A percentile compares a stretch with the other conserved stretches of the same genome.
These are phyloP conservation scores for Trimorus sp. DNA, from an alignment of 2,888 invertebrate species.

Conservation along the genomic window DNA sequence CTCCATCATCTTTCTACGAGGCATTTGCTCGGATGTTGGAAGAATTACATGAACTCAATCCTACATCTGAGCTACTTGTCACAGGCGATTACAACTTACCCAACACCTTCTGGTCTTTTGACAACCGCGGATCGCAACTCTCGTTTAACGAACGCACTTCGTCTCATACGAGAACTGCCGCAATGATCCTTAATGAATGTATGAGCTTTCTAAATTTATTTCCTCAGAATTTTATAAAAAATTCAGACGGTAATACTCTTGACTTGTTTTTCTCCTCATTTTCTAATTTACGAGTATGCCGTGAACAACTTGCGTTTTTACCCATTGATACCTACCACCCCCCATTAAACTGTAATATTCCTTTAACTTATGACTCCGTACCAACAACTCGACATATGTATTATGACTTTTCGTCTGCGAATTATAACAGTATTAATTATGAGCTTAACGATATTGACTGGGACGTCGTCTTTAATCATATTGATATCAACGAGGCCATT, in stretches of 20 bases:
- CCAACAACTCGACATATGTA: no score
- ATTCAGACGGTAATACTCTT: background rate
- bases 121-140: background rate
- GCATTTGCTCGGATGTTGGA: background rate
- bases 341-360: background rate
- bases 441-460: no score
- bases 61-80: background rate
- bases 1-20: background rate
- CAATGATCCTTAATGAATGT: background rate
- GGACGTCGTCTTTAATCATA: no score
- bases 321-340: constrained; percentile 6
- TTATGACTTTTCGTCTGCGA: no score
- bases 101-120: background rate
- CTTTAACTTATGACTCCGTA: background rate
- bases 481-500: no score
- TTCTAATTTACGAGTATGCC: background rate
- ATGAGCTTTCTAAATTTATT: background rate
- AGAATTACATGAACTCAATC: background rate
- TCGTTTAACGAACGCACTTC: background rate
- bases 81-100: constrained; percentile 2
- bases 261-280: background rate
- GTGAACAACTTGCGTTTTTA: background rate
- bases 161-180: background rate
- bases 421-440: no score
- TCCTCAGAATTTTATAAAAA: background rate